Conservation (phyloP, 2,797 vertebrate species). For the Heterohyrax brucei region DNA sequence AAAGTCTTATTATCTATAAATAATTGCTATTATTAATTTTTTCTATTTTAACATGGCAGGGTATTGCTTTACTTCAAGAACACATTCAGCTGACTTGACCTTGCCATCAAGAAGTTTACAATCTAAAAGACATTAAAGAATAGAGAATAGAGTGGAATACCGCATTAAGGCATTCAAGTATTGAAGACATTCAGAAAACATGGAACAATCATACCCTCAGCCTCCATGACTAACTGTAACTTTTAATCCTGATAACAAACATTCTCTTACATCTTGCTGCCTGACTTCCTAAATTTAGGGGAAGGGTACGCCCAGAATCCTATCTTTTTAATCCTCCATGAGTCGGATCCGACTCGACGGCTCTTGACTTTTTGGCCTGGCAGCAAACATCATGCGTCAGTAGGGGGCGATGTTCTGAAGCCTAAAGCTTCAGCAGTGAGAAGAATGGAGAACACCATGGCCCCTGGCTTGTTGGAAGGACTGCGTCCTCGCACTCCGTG, state of each 20-base stretch:
- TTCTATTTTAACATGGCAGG: not conserved
- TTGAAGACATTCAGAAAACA: conserved; percentile 47
- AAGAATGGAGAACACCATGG: not conserved
- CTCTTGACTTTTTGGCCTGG: too few relatives aligned
- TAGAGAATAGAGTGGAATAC: not conserved
- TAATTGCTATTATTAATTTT: conserved; percentile 1
- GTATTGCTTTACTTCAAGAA: not conserved
- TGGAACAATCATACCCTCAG: not conserved
- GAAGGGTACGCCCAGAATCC: not conserved
- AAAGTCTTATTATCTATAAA: conserved; percentile 30
- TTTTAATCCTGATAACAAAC: not conserved
- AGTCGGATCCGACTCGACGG: too few relatives aligned
- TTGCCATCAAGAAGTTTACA: conserved; percentile 56
- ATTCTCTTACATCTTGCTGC: not conserved
- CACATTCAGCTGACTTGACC: not conserved
- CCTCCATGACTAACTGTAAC: not conserved
- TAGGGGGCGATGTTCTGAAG: not conserved
- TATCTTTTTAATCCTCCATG: not conserved
- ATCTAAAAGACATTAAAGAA: conserved; percentile 11
- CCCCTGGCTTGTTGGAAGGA: not conserved
- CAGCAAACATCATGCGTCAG: not conserved
- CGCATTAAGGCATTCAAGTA: not conserved
- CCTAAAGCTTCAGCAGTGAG: not conserved
- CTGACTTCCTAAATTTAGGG: not conserved
- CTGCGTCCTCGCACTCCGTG: not conserved